Evolutionary conservation across 1,140 invertebrate genomes (phyloP).

Genomic region (Drosophila insularis): DNA sequence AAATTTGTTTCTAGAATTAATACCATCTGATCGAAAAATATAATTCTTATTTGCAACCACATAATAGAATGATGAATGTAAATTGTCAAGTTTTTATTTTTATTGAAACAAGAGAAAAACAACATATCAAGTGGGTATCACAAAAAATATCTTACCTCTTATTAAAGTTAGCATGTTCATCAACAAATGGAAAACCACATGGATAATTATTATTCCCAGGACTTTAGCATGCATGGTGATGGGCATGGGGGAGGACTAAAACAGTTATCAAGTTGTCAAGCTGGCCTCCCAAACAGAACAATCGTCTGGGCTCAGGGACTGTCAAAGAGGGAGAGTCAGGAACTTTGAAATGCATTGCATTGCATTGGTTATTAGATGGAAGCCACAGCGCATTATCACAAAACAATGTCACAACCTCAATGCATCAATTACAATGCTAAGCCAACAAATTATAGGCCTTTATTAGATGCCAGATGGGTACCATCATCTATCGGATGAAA

Average conservation of each 20-base stretch:
- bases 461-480: conserved; percentile 24
- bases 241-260: conserved; percentile 16
- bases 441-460: conserved; percentile 67
- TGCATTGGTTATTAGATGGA: conserved; percentile 43
- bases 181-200: conserved; percentile 40
- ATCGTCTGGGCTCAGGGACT: no score
- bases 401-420: conserved; percentile 72
- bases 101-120: neutral
- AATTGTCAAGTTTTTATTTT: neutral
- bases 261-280: conserved; percentile 62
- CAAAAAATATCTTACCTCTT: neutral
- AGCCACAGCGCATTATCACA: conserved; percentile 62
- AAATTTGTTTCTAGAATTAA: no score
- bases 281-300: conserved; percentile 16
- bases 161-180: conserved; percentile 43
- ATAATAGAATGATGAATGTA: neutral
- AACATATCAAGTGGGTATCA: neutral
- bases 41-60: neutral
- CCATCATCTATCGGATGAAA: neutral
- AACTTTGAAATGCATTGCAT: conserved; percentile 16
- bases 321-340: neutral
- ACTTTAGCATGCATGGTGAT: conserved; percentile 7
- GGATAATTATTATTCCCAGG: conserved; percentile 27
- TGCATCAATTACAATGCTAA: conserved; percentile 73
- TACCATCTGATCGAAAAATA: neutral